Base-by-base conservation (phyloP, 2,113 vertebrate species). In the Zapornia atra region DNA sequence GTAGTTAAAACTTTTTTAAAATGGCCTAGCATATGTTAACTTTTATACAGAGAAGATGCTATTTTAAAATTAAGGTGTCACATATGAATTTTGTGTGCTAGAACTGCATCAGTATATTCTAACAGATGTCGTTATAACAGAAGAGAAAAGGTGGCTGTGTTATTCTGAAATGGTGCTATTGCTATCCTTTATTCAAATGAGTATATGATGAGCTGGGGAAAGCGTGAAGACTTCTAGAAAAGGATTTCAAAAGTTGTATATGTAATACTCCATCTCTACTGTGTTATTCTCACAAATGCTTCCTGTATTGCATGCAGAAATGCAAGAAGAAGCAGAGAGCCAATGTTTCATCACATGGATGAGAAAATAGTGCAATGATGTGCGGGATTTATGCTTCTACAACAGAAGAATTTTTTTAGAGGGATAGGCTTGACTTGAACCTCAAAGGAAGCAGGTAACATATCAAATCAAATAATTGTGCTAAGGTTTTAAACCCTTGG, bases 101-200 rank as follows among this genome's bases (percentile, higher is more conserved):
- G 25, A 88, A 70, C 13, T 63, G 5, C 18, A 77, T 28, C 24
- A 38, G 12, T 68, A 68, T 69, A 66, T 66, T 83, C 83, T 86
- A 48, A 56, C 40, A 70, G 34, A 48, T 50, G n/a, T 24, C 79
- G 68, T 81, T 57, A 54, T 2, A 70, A 46, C 17, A 34, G 40
- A 68, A 72, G 60, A 66, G 53, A 46, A 90, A 94, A 91, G 31
- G 46, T 66, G 42, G 10, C 50, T 88, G 29, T 81, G 25, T 69
- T 82, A 73, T 80, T 90, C 33, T 86, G 64, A 86, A 95, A 78
- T 51, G 29, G 6, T 78, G 56, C 50, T 70, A 56, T 12, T 84
- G 77, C 56, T 82, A 40, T 88, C 4, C 40, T 82, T 88, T 92
- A 68, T 88, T 92, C 61, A 91, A 97, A 91, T 88, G 79, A 90